Evolutionary conservation across 2,888 invertebrate genomes (phyloP).

Genomic region (Caenorhabditis drosophilae): DNA sequence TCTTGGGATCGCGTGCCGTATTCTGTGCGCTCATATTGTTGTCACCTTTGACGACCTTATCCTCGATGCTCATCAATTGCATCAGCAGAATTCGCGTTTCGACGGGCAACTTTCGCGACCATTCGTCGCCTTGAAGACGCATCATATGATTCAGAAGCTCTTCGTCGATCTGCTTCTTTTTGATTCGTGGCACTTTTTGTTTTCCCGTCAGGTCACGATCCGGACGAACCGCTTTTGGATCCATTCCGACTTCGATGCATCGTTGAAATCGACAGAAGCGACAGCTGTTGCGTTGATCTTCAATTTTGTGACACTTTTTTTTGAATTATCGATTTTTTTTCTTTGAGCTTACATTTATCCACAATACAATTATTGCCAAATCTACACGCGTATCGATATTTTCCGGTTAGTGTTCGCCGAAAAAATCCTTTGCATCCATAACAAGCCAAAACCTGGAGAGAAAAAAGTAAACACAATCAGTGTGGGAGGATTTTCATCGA

Average conservation of each 20-base stretch:
- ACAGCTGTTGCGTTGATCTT: slow-evolving; percentile 65
- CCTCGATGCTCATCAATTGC: slow-evolving; percentile 67
- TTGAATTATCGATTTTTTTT: no score
- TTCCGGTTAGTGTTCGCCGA: slow-evolving; percentile 63
- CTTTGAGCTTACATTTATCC: slow-evolving; percentile 67
- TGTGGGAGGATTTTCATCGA: no score
- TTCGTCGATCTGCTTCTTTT: slow-evolving; percentile 65
- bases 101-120: slow-evolving; percentile 66
- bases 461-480: slow-evolving; percentile 19
- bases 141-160: slow-evolving; percentile 67
- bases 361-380: slow-evolving; percentile 68
- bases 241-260: slow-evolving; percentile 68
- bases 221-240: slow-evolving; percentile 68
- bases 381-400: slow-evolving; percentile 63
- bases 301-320: neutral
- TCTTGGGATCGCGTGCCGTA: slow-evolving; percentile 46
- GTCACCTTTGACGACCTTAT: slow-evolving; percentile 61
- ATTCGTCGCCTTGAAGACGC: slow-evolving; percentile 67
- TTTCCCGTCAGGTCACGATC: slow-evolving; percentile 68
- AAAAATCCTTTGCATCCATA: slow-evolving; percentile 65
- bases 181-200: slow-evolving; percentile 64
- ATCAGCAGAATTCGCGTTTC: slow-evolving; percentile 65
- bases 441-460: slow-evolving; percentile 45
- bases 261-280: slow-evolving; percentile 66
- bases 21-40: slow-evolving; percentile 38